These are phyloP conservation scores for Sigmodon hispidus DNA, from an alignment of 2,113 vertebrate species.

Conservation along the genomic window DNA sequence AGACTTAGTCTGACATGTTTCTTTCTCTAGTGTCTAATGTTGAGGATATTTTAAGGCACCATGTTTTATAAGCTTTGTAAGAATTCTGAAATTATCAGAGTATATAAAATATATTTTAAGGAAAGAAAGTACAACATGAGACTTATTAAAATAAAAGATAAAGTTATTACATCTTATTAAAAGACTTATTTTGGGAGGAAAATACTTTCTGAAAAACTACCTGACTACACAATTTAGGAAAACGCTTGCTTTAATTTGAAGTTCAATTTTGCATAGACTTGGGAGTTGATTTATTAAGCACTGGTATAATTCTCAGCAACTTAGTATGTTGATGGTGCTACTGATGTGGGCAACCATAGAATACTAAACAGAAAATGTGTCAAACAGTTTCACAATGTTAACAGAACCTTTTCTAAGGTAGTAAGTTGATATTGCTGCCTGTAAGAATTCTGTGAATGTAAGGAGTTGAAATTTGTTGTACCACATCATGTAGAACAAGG, in stretches of 20 bases:
- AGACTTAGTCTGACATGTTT: conserved; percentile 81
- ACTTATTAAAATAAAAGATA: conserved; percentile 80
- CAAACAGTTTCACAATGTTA: conserved; percentile 53
- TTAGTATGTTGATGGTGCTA: conserved; percentile 82
- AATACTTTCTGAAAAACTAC: conserved; percentile 79
- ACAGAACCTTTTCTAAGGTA: conserved; percentile 67
- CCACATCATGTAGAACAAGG: conserved; percentile 65
- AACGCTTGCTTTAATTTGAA: conserved; percentile 65
- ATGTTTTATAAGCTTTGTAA: conserved; percentile 88
- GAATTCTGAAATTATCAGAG: conserved; percentile 85
- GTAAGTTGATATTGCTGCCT: conserved; percentile 77
- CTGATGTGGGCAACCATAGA: conserved; percentile 66
- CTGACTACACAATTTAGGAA: conserved; percentile 71
- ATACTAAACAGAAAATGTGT: conserved; percentile 71
- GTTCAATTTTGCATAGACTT: conserved; percentile 72
- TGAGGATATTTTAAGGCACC: conserved; percentile 85
- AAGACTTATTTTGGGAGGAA: conserved; percentile 76
- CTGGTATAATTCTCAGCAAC: conserved; percentile 81
- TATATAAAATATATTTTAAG: conserved; percentile 86
- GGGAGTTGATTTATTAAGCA: conserved; percentile 71
- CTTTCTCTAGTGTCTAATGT: conserved; percentile 84
- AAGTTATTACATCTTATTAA: conserved; percentile 76
- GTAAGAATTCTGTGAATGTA: conserved; percentile 79
- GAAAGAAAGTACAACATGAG: conserved; percentile 80
- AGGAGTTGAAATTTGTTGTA: conserved; percentile 73